Evolutionary conservation across 2,113 vertebrate genomes (phyloP), one percentile per base, ranked within the genome.

Genomic region (Todiramphus saurophagus): DNA sequence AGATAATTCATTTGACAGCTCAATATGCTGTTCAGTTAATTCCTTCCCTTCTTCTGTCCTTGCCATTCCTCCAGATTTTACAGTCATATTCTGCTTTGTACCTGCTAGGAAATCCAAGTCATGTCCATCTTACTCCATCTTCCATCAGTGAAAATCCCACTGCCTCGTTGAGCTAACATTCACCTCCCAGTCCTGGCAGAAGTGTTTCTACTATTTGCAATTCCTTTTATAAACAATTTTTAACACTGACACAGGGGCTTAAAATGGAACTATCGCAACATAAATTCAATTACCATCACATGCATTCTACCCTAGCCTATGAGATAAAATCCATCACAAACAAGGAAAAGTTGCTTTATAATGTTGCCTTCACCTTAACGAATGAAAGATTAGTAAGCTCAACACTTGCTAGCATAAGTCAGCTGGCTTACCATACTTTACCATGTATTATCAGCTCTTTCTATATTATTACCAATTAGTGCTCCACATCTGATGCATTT

Each of bases 1-100:
- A 95, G 73, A 44, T 94, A 92, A 95, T 95, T 96, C 74, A 94
- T 79, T 53, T 87, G 80, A 93, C 89, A 94, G 35, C n/a, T 91
- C 87, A 91, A 95, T 96, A 74, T 87, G 74, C 53, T 76, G 53
- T 68, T 93, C 66, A 13, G 43, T 84, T 89, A 95, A 89, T 92
- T 92, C 74, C 56, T 78, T 82, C 73, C 33, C 24, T 51, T 87
- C 66, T 75, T 87, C 46, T 78, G 24, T 37, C 31, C 70, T 67
- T 81, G 10, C 16, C 6, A 21, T 81, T 89, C 44, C 23, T 83
- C 51, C 51, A 51, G 62, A 28, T 95, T 95, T 94, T 72, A 84
- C 39, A 70, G 51, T 41, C 43, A 75, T 33, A 67, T 63, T 90
- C 37, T 91, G 43, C 56, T 84, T 68, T 89, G 12, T 68, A 87